phyloP scores from a whole-genome alignment of 2,113 vertebrate species.

The Siniperca knerii region DNA sequence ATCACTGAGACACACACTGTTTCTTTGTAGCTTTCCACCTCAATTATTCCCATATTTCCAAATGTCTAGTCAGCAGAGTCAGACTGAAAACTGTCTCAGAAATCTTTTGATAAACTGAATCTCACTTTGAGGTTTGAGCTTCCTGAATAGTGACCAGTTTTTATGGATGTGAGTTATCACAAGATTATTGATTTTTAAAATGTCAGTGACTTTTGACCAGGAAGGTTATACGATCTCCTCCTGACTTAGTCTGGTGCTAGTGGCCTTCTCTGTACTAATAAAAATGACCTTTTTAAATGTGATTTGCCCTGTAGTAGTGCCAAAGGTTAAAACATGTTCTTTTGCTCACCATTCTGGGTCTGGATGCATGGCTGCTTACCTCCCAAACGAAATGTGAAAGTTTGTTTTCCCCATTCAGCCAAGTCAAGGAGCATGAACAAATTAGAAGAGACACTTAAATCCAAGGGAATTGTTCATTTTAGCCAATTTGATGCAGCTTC shows the following conservation, averaged over 20 bases:
- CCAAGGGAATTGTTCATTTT: slow-evolving; percentile 14
- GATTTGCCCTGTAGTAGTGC: neutral
- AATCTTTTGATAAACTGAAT: slow-evolving; percentile 14
- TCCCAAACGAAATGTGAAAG: slow-evolving; percentile 27
- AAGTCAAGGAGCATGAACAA: slow-evolving; percentile 18
- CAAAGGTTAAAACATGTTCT: slow-evolving; percentile 25
- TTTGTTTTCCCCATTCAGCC: slow-evolving; percentile 34
- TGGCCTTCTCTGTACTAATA: slow-evolving; percentile 1
- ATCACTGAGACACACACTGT: slow-evolving; percentile 23
- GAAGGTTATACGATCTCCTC: slow-evolving; percentile 3
- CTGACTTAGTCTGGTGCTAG: neutral
- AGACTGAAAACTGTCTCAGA: slow-evolving; percentile 18
- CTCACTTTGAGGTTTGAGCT: slow-evolving; percentile 1
- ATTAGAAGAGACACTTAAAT: slow-evolving; percentile 16
- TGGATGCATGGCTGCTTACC: slow-evolving; percentile 22
- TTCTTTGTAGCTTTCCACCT: slow-evolving; percentile 39
- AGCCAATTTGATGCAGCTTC: slow-evolving; percentile 20
- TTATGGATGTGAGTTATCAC: neutral
- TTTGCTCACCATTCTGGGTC: neutral
- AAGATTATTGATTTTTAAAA: slow-evolving; percentile 33
- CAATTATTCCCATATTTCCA: slow-evolving; percentile 43
- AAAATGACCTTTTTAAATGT: slow-evolving; percentile 35
- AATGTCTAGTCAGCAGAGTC: slow-evolving; percentile 26
- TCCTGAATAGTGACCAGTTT: neutral
- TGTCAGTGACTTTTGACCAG: slow-evolving; percentile 19